Base-by-base conservation (phyloP, 2,888 invertebrate species). In the Pandemis heparana region DNA sequence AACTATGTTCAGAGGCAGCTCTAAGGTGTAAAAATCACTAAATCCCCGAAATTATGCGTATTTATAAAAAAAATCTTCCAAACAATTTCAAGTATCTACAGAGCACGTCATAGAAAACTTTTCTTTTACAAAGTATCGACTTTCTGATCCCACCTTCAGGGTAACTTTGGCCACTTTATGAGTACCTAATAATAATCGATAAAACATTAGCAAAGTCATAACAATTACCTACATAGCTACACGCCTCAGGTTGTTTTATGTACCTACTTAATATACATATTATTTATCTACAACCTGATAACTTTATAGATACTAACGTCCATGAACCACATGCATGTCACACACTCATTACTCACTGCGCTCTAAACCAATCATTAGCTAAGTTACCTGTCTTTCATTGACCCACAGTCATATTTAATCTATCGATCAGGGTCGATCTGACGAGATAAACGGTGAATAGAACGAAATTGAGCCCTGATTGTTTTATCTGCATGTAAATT, bases 251-350 rank as follows among this genome's bases (percentile, higher is more conserved):
- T 53, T 18, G 7, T 53, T 53, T 53, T 18, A n/a, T n/a, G n/a
- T n/a, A n/a, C n/a, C n/a, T n/a, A 16, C 8, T 16, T 16, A n/a
- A 18, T 53, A 53, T n/a, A 53, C 18, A 53, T n/a, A 12, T 56
- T 56, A 46, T 46, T 9, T 9, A 51, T 53, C 9, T 51, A 38
- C 38, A 16, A 18, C 67, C 39, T 53, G 7, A 51, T 41, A 43
- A 43, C 10, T 59, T 48, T 9, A 53, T 5, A 51, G 18, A 39
- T 60, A 10, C n/a, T 43, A 43, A 43, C 48, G 73, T 65, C 74
- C 75, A 64, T 72, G 75, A 72, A 69, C 72, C 46, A 75, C 75
- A 72, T 71, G 62, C 71, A 66, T 74, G 74, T 74, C 74, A 74
- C 65, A 70, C 65, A 65, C 65, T 70, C 74, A 53, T 74, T 74